Evolutionary conservation across 1,140 invertebrate genomes (phyloP), one percentile per base, ranked within the genome.

Genomic region (Branchinecta lindahli): DNA sequence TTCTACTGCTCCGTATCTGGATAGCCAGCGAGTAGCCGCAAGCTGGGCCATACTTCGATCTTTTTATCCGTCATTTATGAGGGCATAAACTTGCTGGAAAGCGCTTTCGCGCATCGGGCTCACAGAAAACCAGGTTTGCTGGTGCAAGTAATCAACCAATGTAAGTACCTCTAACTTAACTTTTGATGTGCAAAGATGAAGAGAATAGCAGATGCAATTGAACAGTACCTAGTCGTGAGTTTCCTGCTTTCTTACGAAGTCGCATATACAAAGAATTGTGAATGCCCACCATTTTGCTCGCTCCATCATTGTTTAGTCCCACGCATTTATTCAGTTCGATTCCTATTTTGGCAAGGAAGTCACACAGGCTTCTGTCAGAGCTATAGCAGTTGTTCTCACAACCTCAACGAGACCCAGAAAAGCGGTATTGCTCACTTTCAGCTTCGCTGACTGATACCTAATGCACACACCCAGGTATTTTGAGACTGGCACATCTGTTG

Each of bases 201-300:
- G 47, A 52, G 9, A 52, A 52, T 52, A n/a, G n/a, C 47, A 52
- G n/a, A 52, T 9, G n/a, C 47, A n/a, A 9, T 52, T 52, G n/a
- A 9, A 52, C n/a, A 52, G 47, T n/a, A 52, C 47, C 9, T 9
- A 9, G n/a, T 52, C 47, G n/a, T 52, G 47, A n/a, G 47, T 52
- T 52, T 52, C 47, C 47, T n/a, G 47, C n/a, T 52, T 52, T 52
- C n/a, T 52, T 9, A 52, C n/a, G n/a, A n/a, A 52, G 47, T 52
- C 47, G n/a, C 47, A n/a, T 52, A 52, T 52, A 52, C 47, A 52
- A 52, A 52, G 47, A 52, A 52, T 52, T 52, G 47, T 52, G 47
- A 52, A 52, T 52, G 47, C 47, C 47, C 9, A 52, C 47, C 47
- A 52, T 52, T 9, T 52, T n/a, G 47, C 47, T 52, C 47, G 47